These are phyloP conservation scores for Agelas oroides DNA, from an alignment of 37 sponge, comb jelly and placozoan species.

Conservation along the genomic window DNA sequence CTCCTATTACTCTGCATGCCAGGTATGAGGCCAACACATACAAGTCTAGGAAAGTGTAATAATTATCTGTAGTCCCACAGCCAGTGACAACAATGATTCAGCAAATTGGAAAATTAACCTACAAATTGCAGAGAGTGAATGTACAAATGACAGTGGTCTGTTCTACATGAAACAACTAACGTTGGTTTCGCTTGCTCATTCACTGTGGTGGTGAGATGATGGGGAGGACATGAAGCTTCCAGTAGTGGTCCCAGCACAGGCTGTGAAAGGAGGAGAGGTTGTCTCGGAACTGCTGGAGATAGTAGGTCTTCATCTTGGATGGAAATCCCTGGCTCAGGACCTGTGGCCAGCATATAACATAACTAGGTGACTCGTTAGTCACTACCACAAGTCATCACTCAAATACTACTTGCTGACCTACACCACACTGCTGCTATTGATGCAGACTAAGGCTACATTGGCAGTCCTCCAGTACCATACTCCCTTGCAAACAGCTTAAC, in stretches of 20 bases:
- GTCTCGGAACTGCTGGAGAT: slow-evolving; percentile 60
- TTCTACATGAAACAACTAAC: no score
- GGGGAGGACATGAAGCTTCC: slow-evolving; percentile 83
- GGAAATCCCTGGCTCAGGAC: slow-evolving; percentile 52
- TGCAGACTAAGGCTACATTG: no score
- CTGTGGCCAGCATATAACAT: slow-evolving; percentile 15
- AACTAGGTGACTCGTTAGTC: not conserved
- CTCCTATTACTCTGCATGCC: no score
- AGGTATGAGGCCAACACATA: no score
- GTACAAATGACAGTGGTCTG: no score
- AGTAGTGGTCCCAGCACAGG: slow-evolving; percentile 85
- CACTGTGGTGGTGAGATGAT: slow-evolving; percentile 24
- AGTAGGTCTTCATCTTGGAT: slow-evolving; percentile 6
- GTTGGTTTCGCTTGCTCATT: not conserved
- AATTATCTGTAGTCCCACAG: no score
- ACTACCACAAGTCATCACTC: not conserved
- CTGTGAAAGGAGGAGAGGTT: slow-evolving; percentile 85
- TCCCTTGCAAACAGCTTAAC: no score
- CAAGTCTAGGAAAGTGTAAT: no score
- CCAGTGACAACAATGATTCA: no score
- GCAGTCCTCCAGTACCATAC: no score
- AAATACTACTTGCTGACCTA: not conserved
- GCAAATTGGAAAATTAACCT: no score
- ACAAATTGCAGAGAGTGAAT: no score
- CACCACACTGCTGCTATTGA: not conserved